Evolutionary conservation across 2,113 vertebrate genomes (phyloP).

Genomic region (Cygnus buccinator): DNA sequence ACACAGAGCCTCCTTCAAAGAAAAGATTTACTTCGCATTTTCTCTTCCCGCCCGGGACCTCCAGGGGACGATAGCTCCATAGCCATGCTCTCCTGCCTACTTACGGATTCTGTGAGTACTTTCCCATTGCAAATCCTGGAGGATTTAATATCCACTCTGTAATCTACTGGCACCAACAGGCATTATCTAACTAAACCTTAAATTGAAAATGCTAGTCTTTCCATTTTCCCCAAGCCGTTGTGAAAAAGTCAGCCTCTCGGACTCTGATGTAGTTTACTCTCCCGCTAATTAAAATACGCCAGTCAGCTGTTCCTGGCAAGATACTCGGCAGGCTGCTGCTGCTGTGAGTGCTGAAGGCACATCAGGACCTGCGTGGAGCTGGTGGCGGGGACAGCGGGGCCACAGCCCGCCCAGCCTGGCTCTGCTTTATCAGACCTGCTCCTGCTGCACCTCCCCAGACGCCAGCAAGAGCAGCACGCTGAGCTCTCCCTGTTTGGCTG

Average conservation of each 20-base stretch:
- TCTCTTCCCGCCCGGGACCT: not conserved
- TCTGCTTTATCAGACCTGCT: not conserved
- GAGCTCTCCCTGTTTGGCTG: not conserved
- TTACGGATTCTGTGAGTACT: slow-evolving; percentile 70
- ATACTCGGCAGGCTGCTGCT: not conserved
- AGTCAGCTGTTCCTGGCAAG: not conserved
- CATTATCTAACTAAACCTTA: slow-evolving; percentile 83
- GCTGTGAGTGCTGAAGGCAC: not conserved
- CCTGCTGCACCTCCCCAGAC: fast-evolving
- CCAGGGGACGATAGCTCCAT: slow-evolving; percentile 38
- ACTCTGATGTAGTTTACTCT: slow-evolving; percentile 46
- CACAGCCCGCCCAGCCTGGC: not conserved
- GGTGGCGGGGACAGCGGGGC: not conserved
- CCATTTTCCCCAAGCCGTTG: slow-evolving; percentile 21
- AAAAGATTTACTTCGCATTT: not conserved
- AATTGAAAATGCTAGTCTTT: slow-evolving; percentile 79
- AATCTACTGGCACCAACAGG: slow-evolving; percentile 82
- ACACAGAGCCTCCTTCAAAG: not conserved
- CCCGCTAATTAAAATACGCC: slow-evolving; percentile 70
- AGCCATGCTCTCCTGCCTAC: slow-evolving; percentile 15
- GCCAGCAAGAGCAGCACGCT: not conserved
- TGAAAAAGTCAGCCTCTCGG: slow-evolving; percentile 7
- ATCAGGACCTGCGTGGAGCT: not conserved
- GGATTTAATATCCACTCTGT: slow-evolving; percentile 84
- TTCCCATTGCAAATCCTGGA: slow-evolving; percentile 73